phyloP scores from a whole-genome alignment of 2,113 vertebrate genomes.

The Scomber japonicus region DNA sequence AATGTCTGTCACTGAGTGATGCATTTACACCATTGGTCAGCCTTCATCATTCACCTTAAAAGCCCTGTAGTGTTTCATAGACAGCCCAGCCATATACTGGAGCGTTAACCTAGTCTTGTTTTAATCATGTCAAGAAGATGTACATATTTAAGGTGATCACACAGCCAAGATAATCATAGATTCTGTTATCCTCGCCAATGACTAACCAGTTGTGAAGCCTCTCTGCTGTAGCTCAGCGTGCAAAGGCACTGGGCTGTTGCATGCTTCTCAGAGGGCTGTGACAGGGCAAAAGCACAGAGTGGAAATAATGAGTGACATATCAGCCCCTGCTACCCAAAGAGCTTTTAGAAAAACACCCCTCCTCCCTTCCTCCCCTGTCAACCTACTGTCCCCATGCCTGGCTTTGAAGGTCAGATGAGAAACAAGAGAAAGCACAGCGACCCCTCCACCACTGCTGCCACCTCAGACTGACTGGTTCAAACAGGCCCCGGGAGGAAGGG shows the following conservation, averaged over 20 bases:
- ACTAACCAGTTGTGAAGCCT: slow-evolving; percentile 11
- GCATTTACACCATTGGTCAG: no score
- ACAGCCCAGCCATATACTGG: no score
- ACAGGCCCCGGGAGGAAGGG: slow-evolving; percentile 66
- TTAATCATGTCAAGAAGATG: neutral
- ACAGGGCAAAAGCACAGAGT: slow-evolving; percentile 64
- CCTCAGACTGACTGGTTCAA: slow-evolving; percentile 78
- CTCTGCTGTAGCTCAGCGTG: slow-evolving; percentile 30
- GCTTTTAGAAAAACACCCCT: slow-evolving; percentile 69
- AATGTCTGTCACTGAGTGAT: no score
- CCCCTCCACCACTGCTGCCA: slow-evolving; percentile 30
- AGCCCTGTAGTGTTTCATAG: no score
- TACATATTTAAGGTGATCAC: neutral
- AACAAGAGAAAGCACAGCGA: slow-evolving; percentile 56
- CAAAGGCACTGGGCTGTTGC: slow-evolving; percentile 24
- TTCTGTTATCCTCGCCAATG: slow-evolving; percentile 30
- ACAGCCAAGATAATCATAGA: neutral
- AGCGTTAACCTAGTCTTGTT: no score
- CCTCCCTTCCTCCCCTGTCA: slow-evolving; percentile 48
- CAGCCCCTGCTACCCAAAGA: slow-evolving; percentile 67
- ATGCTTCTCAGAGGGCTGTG: slow-evolving; percentile 44
- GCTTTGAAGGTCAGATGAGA: slow-evolving; percentile 81
- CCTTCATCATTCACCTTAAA: no score
- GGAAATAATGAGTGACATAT: slow-evolving; percentile 79
- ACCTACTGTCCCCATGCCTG: slow-evolving; percentile 64